Conservation (phyloP, 2,888 invertebrate species). For the Cordilura impudica region DNA sequence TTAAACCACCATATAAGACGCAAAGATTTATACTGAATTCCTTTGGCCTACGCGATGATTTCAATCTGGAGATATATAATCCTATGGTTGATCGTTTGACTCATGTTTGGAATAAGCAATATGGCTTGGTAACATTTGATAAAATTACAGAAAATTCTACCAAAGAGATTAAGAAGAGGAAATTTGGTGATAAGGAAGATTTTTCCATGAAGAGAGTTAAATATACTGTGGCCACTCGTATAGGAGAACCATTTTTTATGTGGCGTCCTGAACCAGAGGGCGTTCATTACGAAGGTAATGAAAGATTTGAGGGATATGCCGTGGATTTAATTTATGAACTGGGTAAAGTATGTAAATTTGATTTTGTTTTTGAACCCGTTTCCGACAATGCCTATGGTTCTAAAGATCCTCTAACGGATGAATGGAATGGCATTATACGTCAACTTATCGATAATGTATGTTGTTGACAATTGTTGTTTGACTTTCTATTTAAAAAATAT, state of each 20-base stretch:
- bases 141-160: conserved; percentile 69
- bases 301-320: conserved; percentile 91
- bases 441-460: conserved; percentile 86
- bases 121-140: conserved; percentile 67
- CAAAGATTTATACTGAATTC: conserved; percentile 79
- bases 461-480: neutral
- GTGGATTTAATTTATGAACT: conserved; percentile 93
- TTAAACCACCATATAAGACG: conserved; percentile 80
- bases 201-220: conserved; percentile 80
- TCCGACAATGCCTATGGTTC: conserved; percentile 86
- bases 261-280: conserved; percentile 76
- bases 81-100: conserved; percentile 76
- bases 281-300: conserved; percentile 82
- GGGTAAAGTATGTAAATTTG: conserved; percentile 83
- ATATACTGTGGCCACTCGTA: conserved; percentile 84
- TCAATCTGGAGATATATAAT: conserved; percentile 79
- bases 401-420: conserved; percentile 83
- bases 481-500: neutral
- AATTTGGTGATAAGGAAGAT: conserved; percentile 76
- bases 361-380: conserved; percentile 85
- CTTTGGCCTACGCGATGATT: conserved; percentile 81
- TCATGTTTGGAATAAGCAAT: conserved; percentile 74
- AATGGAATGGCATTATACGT: conserved; percentile 89
- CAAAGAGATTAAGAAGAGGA: conserved; percentile 72
- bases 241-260: conserved; percentile 86